A percentile compares a stretch with the other conserved stretches of the same genome.
Evolutionary conservation across 2,113 vertebrate genomes (phyloP).

Genomic region (Leucoraja erinaceus): DNA sequence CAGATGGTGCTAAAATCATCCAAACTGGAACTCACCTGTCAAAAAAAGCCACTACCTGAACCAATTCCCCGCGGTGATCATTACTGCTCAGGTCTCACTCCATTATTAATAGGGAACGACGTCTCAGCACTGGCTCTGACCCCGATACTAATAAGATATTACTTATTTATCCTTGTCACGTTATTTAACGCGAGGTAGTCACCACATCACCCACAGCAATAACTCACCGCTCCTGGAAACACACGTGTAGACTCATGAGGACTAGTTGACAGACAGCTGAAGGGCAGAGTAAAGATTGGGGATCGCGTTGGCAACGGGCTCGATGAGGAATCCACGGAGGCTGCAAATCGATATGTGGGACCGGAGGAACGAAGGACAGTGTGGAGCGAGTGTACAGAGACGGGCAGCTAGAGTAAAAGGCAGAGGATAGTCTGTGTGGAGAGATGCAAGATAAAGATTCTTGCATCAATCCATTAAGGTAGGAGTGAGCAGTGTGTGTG

Average conservation of each 20-base stretch:
- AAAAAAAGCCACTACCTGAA: background rate
- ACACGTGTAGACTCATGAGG: background rate
- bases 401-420: background rate
- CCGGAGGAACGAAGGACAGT: background rate
- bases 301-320: background rate
- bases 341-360: background rate
- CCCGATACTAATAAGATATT: background rate
- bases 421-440: background rate
- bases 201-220: background rate
- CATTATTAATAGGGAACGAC: background rate
- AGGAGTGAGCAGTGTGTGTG: background rate
- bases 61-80: slow-evolving; percentile 6
- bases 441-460: background rate
- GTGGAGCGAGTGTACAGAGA: background rate
- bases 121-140: background rate
- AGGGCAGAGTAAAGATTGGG: background rate
- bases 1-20: background rate
- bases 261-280: background rate
- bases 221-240: background rate
- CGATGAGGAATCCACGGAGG: background rate
- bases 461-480: background rate
- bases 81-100: background rate
- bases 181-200: background rate
- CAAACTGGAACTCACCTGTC: slow-evolving; percentile 18
- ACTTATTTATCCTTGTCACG: background rate